Base-by-base conservation (phyloP, 2,888 invertebrate species). In the Bombylius discolor region DNA sequence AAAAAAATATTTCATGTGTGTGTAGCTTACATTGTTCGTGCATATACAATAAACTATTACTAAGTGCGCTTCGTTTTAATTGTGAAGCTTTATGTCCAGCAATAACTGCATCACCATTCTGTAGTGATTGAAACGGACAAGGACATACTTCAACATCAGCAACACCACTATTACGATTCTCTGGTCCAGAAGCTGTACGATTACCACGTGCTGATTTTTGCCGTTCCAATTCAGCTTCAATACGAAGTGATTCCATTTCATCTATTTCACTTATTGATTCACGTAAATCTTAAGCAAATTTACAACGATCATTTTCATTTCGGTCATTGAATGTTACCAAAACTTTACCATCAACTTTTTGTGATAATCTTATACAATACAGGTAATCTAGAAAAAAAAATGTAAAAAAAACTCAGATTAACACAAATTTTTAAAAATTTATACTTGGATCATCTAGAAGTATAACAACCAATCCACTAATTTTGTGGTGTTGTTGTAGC, bases 181-280 rank as follows among this genome's bases (percentile, higher is more conserved):
- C 74, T 0, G 72, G 68, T 56, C 66, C 80, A 59, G 39, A 73
- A 62, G 77, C 72, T 57, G 78, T 73, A 60, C 79, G 74, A 63
- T 76, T 78, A 32, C 73, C 73, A 50, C 84, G 77, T 60, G 82
- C 81, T 58, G 83, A 83, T 66, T 85, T 85, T 67, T 90, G 90
- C 56, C 94, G 80, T 65, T 91, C 92, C 60, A 96, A 77, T 70
- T 96, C 96, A 2, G 89, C 89, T 73, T 96, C 96, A 64, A 97
- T 93, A 64, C 97, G 78, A 72, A 97, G 78, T 63, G 89, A 86
- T 69, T 98, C 97, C 97, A 98, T 98, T 73, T 98, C 97, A 73
- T 96, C 95, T 87, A 96, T 95, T 80, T 98, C 98, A 63, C 92
- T 87, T 64, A 98, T 89, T 51, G 96, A 94, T 77, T 99, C 99